These are phyloP conservation scores for Philonicus albiceps DNA, from an alignment of 2,888 invertebrate species.

Conservation along the genomic window DNA sequence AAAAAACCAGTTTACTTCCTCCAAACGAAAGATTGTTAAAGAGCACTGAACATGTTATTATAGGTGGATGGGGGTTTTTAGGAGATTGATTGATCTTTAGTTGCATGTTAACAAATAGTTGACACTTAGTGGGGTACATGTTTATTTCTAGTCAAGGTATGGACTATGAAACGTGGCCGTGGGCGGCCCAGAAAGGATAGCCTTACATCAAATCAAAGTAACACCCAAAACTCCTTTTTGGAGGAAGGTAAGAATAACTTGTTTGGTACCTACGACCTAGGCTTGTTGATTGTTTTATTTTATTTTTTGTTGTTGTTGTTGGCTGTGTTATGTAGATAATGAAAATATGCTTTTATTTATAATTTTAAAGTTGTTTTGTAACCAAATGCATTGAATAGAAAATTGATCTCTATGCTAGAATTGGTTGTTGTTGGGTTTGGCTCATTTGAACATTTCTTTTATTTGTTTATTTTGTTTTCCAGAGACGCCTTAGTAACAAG, in stretches of 20 bases:
- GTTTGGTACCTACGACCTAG: constrained; percentile 40
- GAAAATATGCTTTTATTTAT: background rate
- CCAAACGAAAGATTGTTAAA: background rate
- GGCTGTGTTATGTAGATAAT: background rate
- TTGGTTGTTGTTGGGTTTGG: no score
- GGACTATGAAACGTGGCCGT: constrained; percentile 68
- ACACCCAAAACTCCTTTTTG: constrained; percentile 73
- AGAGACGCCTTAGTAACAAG: no score
- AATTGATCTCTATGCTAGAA: no score
- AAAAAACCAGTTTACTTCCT: background rate
- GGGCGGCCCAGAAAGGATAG: constrained; percentile 68
- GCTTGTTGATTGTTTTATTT: constrained; percentile 24
- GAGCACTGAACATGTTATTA: constrained; percentile 41
- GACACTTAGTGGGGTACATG: constrained; percentile 32
- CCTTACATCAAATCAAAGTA: constrained; percentile 64
- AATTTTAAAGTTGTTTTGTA: background rate
- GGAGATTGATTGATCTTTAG: background rate
- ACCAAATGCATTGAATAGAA: background rate
- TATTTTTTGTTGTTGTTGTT: background rate
- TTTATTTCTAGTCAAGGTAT: constrained; percentile 60
- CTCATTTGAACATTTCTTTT: no score
- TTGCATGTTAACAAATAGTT: constrained; percentile 1
- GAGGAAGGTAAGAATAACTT: constrained; percentile 71
- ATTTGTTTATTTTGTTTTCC: no score
- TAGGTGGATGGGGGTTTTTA: background rate